phyloP scores from a whole-genome alignment of 2,888 invertebrate genomes.

The Temnothorax rugatulus region DNA sequence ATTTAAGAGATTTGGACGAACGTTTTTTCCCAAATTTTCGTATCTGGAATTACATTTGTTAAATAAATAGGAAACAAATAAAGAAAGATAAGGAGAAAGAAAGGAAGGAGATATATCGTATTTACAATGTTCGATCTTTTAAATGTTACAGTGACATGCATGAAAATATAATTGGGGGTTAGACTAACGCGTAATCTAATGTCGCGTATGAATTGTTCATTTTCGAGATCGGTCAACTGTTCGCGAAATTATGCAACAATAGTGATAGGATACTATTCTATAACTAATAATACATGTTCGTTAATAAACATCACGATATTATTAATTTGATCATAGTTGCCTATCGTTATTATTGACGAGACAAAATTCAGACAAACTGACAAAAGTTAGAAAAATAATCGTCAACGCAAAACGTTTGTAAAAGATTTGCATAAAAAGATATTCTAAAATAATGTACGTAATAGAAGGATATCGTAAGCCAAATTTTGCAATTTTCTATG shows the following conservation, averaged over 20 bases:
- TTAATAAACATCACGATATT: neutral
- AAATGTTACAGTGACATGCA: neutral
- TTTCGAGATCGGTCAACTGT: neutral
- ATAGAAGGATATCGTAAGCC: neutral
- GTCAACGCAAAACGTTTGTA: neutral
- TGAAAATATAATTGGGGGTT: neutral
- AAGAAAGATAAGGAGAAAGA: neutral
- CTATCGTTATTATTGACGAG: neutral
- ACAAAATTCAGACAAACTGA: neutral
- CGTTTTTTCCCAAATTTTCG: constrained; percentile 1
- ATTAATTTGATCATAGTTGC: constrained; percentile 1
- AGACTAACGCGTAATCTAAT: neutral
- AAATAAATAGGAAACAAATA: neutral
- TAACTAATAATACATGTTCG: neutral
- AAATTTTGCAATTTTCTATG: neutral
- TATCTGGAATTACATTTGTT: neutral
- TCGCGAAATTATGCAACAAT: neutral
- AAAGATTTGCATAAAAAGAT: neutral
- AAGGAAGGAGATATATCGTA: neutral
- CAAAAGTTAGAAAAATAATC: neutral
- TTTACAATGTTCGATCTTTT: neutral
- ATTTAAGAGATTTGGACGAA: constrained; percentile 31
- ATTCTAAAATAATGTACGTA: neutral
- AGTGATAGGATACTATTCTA: neutral
- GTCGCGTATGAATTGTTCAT: constrained; percentile 2